Conservation (phyloP, 2,888 invertebrate genomes). For the Tryphoninae sp. region DNA sequence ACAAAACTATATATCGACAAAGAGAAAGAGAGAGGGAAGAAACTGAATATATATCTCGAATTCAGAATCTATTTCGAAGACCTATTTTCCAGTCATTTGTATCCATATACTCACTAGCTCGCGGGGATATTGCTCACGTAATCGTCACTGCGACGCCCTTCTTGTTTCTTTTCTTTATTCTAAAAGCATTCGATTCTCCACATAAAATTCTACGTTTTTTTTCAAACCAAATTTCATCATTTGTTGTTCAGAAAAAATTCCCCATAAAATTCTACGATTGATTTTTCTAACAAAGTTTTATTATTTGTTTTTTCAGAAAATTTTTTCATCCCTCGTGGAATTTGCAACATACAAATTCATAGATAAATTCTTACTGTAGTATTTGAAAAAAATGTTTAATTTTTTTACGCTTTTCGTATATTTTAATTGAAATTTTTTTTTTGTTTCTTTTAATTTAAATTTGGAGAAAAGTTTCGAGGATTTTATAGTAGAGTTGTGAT, state of each 20-base stretch:
- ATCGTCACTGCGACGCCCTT: constrained; percentile 15
- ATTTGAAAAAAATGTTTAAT: no score
- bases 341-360: no score
- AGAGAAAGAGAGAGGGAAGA: constrained; percentile 51
- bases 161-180: background rate
- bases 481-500: constrained; percentile 19
- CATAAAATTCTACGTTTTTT: background rate
- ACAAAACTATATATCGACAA: constrained; percentile 48
- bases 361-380: no score
- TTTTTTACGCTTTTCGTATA: no score
- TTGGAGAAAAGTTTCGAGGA: constrained; percentile 11
- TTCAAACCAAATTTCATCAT: background rate
- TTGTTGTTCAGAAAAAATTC: no score
- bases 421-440: background rate
- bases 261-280: no score
- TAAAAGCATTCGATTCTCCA: background rate
- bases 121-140: constrained; percentile 54
- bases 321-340: no score
- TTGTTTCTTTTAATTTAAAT: background rate
- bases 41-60: constrained; percentile 56
- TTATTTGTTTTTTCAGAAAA: no score
- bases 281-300: no score
- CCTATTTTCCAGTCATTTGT: constrained; percentile 74
- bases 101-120: constrained; percentile 69
- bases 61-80: constrained; percentile 75